Evolutionary conservation across 1,140 invertebrate genomes (phyloP).

Genomic region (Drosophila truncata): DNA sequence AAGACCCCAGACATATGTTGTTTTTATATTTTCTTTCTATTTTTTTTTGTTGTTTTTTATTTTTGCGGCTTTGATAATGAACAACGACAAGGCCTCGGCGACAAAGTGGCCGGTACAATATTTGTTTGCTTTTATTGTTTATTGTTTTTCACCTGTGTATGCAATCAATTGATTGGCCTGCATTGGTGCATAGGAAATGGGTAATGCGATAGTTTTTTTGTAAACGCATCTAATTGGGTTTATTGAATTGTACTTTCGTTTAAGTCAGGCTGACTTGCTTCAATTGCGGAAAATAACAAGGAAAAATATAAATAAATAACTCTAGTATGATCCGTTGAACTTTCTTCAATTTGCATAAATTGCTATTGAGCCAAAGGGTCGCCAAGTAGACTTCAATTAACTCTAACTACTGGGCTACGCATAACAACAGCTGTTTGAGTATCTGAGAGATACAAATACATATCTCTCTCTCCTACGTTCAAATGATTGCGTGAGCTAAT

Average conservation of each 20-base stretch:
- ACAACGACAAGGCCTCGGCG: conserved; percentile 4
- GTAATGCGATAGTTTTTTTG: conserved; percentile 21
- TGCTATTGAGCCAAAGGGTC: conserved; percentile 4
- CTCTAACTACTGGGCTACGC: conserved; percentile 22
- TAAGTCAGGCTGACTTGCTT: conserved; percentile 21
- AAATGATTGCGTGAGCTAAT: conserved; percentile 53
- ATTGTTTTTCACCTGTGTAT: conserved; percentile 23
- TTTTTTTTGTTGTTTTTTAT: neutral
- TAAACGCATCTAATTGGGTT: conserved; percentile 36
- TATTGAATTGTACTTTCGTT: conserved; percentile 2
- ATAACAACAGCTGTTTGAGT: conserved; percentile 45
- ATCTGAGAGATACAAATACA: conserved; percentile 26
- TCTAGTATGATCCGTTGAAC: conserved; percentile 16
- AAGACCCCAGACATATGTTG: conserved; percentile 33
- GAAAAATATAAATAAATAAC: conserved; percentile 7
- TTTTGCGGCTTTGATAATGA: conserved; percentile 44
- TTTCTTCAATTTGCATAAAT: conserved; percentile 52
- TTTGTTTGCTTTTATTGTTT: conserved; percentile 47
- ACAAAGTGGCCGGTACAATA: conserved; percentile 16
- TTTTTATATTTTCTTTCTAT: neutral
- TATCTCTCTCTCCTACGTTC: conserved; percentile 1
- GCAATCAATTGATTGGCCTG: conserved; percentile 20
- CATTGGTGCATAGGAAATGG: conserved; percentile 44
- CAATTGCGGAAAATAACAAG: conserved; percentile 21
- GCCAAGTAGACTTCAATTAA: conserved; percentile 39